A percentile compares a stretch with the other conserved stretches of the same genome.
phyloP scores from a whole-genome alignment of 2,113 vertebrate species.

The Acrocephalus kingi region DNA sequence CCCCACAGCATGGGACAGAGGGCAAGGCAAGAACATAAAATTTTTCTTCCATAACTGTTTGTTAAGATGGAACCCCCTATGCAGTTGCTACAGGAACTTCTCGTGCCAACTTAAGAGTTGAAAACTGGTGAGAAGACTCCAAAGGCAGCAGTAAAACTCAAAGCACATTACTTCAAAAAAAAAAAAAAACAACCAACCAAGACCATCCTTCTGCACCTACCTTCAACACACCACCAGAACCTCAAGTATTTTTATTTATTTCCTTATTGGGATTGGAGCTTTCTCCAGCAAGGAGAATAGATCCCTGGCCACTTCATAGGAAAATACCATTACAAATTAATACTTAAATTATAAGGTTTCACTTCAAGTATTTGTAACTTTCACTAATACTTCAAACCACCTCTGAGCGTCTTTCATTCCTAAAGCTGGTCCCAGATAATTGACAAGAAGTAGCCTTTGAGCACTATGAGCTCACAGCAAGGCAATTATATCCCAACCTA shows the following conservation, averaged over 20 bases:
- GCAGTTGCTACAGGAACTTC: background rate
- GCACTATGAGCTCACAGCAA: background rate
- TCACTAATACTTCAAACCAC: background rate
- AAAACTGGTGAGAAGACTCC: background rate
- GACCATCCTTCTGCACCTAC: background rate
- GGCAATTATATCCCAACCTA: background rate
- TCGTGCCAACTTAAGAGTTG: background rate
- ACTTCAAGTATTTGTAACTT: background rate
- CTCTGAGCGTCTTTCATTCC: background rate
- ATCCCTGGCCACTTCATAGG: background rate
- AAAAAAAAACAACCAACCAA: background rate
- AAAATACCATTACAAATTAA: background rate
- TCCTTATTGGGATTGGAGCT: background rate
- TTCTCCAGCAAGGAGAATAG: background rate
- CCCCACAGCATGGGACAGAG: background rate
- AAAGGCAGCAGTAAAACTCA: background rate
- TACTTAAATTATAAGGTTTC: background rate
- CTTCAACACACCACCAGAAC: background rate
- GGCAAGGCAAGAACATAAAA: background rate
- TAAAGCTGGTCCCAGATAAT: background rate
- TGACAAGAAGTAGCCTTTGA: background rate
- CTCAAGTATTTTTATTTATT: background rate
- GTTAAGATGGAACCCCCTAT: accelerated
- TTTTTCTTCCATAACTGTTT: background rate
- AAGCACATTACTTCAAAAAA: background rate